Percentiles rank a stretch among this genome's conserved stretches.
Conservation (phyloP, 2,113 vertebrate genomes). For the Ptyas mucosa region DNA sequence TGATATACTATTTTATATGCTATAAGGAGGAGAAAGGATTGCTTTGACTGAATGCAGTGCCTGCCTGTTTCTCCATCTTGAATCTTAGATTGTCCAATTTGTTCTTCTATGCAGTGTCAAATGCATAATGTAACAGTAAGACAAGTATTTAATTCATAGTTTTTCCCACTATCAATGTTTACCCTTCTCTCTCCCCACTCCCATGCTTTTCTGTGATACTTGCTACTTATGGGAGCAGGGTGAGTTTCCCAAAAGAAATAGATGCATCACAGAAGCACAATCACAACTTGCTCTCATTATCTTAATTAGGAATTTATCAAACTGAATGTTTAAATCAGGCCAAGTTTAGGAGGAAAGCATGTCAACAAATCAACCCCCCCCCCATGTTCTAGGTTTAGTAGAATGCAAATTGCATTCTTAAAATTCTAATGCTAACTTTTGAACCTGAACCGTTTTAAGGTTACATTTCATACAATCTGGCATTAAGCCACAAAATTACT, state of each 20-base stretch:
- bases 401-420: not conserved
- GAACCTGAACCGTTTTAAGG: not conserved
- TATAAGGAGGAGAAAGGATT: not conserved
- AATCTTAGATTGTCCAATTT: not conserved
- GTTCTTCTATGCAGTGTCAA: not conserved
- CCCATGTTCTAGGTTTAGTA: not conserved
- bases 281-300: not conserved
- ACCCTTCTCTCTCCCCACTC: not conserved
- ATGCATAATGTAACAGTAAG: not conserved
- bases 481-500: not conserved
- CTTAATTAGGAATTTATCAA: not conserved
- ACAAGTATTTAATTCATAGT: not conserved
- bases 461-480: not conserved
- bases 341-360: not conserved
- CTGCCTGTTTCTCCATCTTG: not conserved
- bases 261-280: not conserved
- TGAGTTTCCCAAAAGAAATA: not conserved
- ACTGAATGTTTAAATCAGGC: not conserved
- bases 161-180: not conserved
- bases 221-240: not conserved
- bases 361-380: no score
- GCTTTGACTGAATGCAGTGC: not conserved
- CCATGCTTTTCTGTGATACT: not conserved
- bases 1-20: not conserved
- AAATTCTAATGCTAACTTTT: not conserved